Base-by-base conservation (phyloP, 2,888 invertebrate species). In the Venusia cambrica region DNA sequence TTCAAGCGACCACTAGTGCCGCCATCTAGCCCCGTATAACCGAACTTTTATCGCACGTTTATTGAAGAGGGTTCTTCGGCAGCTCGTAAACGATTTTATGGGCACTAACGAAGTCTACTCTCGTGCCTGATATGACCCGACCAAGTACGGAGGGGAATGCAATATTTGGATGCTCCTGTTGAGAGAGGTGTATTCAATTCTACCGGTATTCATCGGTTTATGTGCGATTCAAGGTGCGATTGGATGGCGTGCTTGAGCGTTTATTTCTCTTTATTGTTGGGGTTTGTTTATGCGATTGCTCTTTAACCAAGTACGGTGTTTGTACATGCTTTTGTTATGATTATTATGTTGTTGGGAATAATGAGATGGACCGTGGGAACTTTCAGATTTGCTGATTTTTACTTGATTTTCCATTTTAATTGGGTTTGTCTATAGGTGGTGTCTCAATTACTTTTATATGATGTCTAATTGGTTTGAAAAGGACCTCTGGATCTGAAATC, bases 211-310 rank as follows among this genome's bases (percentile, higher is more conserved):
- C 81, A 78, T 77, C 77, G 74, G 78, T 46, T 85, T 85, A 87
- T 87, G 80, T 80, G 80, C 83, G 84, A 85, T 87, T 85, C 84
- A 79, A 87, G 87, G 87, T 85, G 87, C 81, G 84, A 85, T 87
- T 84, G 85, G 85, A 87, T 85, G 84, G 85, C 81, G 81, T 84
- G 83, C 85, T 85, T 57, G 76, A 79, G 74, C 75, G 87, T 85
- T 87, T 87, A 87, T 85, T 87, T 85, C 80, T 76, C 80, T 84
- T 87, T 85, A 85, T 84, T 85, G 85, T 85, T 73, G 81, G 84
- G 85, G 84, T 85, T 87, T 87, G 87, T 87, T 87, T 87, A 87
- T 85, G 83, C 80, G 84, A 85, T 85, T 81, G 80, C 83, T 84
- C 83, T 85, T 84, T 85, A 83, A 83, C 81, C 80, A 77, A 84